phyloP scores from a whole-genome alignment of 1,140 invertebrate genomes.

The Hesperophylax magnus region DNA sequence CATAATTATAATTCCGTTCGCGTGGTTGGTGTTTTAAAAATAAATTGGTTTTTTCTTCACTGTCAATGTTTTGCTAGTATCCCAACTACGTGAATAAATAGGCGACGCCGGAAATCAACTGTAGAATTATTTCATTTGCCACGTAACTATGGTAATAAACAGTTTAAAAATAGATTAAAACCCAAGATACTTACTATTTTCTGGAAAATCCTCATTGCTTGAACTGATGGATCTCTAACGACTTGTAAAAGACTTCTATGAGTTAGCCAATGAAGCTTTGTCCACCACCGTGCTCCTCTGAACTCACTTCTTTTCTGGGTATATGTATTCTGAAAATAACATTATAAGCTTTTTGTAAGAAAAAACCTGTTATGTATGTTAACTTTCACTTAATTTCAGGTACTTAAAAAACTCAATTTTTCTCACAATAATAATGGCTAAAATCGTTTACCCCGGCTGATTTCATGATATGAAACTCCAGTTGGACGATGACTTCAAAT shows the following conservation, averaged over 20 bases:
- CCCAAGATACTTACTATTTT: slow-evolving; percentile 77
- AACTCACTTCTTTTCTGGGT: slow-evolving; percentile 59
- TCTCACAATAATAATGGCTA: slow-evolving; percentile 8
- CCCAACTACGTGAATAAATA: too few species aligned
- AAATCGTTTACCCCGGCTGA: slow-evolving; percentile 61
- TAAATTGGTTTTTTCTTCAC: too few species aligned
- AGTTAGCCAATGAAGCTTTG: slow-evolving; percentile 78
- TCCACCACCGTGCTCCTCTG: slow-evolving; percentile 73
- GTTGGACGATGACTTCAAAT: slow-evolving; percentile 78
- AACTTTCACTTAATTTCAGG: not conserved
- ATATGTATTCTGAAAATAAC: slow-evolving; percentile 42
- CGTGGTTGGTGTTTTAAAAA: too few species aligned
- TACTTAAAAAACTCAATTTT: not conserved
- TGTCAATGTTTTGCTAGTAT: too few species aligned
- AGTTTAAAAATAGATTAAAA: too few species aligned
- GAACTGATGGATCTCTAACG: slow-evolving; percentile 80
- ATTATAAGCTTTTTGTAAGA: not conserved
- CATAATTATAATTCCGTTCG: too few species aligned
- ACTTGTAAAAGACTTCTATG: slow-evolving; percentile 79
- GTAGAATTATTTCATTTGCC: too few species aligned
- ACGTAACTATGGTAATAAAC: too few species aligned
- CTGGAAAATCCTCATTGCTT: slow-evolving; percentile 79
- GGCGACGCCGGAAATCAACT: too few species aligned
- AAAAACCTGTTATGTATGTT: not conserved
- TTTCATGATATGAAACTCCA: slow-evolving; percentile 75